phyloP scores from a whole-genome alignment of 2,113 vertebrate species.

The Telmatochromis brachygnathus region DNA sequence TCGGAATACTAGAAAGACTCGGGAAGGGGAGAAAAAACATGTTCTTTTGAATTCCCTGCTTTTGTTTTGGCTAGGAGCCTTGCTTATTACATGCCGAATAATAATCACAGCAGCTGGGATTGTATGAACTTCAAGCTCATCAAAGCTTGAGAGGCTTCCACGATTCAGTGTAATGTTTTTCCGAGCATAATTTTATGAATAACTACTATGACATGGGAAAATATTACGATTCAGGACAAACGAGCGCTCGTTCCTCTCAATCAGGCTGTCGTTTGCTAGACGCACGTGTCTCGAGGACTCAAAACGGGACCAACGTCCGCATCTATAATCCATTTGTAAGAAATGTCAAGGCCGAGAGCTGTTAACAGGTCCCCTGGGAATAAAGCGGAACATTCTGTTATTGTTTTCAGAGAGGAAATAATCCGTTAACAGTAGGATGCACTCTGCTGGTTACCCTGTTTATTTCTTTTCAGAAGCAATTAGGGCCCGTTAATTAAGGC shows the following conservation, averaged over 20 bases:
- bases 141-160: constrained; percentile 6
- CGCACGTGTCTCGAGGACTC: not conserved
- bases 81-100: constrained; percentile 38
- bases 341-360: constrained; percentile 2
- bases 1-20: constrained; percentile 38
- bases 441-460: constrained; percentile 43
- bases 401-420: constrained; percentile 62
- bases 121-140: constrained; percentile 33
- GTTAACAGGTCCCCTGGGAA: constrained; percentile 30
- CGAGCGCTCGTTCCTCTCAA: not conserved
- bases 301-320: not conserved
- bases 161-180: constrained; percentile 17
- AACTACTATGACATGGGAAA: constrained; percentile 38
- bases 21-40: not conserved
- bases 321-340: constrained; percentile 15
- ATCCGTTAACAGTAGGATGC: constrained; percentile 54
- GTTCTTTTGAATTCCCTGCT: constrained; percentile 18
- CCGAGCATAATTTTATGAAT: constrained; percentile 20
- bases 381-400: constrained; percentile 47
- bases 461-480: constrained; percentile 60
- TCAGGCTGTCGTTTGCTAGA: constrained; percentile 1
- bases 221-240: constrained; percentile 24
- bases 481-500: constrained; percentile 52
- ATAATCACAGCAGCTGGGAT: constrained; percentile 26
- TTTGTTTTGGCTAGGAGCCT: constrained; percentile 56